phyloP scores from a whole-genome alignment of 2,113 vertebrate genomes.

The Rhabdornis inornatus region DNA sequence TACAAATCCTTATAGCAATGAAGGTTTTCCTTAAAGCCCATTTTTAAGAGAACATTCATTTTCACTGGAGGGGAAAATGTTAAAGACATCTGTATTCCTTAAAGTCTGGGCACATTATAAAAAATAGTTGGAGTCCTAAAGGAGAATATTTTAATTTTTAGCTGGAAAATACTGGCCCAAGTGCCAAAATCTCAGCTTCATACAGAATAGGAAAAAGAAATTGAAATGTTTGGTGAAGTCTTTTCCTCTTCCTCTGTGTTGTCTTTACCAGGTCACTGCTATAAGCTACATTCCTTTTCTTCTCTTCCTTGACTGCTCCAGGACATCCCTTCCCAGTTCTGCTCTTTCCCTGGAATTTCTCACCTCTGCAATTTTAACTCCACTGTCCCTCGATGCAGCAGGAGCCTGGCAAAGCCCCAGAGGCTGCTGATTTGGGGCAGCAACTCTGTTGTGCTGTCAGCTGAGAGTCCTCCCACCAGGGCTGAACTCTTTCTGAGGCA shows the following conservation, averaged over 20 bases:
- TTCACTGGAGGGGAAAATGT: not conserved
- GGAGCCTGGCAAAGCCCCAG: not conserved
- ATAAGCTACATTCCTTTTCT: not conserved
- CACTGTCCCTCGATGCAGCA: rapidly evolving
- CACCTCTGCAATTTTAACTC: not conserved
- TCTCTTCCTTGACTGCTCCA: not conserved
- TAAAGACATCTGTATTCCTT: not conserved
- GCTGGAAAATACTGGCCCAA: not conserved
- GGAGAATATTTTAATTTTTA: not conserved
- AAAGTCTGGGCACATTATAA: not conserved
- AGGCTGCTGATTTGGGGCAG: not conserved
- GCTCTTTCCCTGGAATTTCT: not conserved
- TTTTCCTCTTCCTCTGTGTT: not conserved
- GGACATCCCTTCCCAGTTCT: not conserved
- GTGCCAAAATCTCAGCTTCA: not conserved
- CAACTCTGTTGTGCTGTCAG: not conserved
- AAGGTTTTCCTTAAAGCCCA: not conserved
- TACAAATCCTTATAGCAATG: not conserved
- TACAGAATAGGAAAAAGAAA: not conserved
- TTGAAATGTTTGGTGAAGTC: not conserved
- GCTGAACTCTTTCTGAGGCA: not conserved
- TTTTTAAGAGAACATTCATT: not conserved
- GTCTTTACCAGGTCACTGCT: not conserved
- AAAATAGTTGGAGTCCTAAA: not conserved
- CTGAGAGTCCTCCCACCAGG: not conserved